Conservation (phyloP, 2,113 vertebrate genomes). For the Nannobrachium achirus region DNA sequence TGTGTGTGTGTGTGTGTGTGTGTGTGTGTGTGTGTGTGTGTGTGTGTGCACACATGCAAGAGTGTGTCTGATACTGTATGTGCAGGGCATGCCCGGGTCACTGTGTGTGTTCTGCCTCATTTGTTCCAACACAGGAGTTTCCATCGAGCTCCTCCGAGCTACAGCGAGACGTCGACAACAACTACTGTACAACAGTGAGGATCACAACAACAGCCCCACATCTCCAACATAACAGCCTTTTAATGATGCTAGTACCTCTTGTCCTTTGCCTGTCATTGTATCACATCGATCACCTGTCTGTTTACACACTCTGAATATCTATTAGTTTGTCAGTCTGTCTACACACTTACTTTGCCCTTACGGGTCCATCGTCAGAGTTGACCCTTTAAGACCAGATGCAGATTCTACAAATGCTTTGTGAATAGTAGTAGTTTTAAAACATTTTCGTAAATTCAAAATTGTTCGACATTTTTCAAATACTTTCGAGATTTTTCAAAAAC, state of each 20-base stretch:
- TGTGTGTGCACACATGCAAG: too few species aligned
- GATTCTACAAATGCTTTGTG: too few species aligned
- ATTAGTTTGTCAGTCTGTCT: slow-evolving; percentile 32
- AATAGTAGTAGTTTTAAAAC: too few species aligned
- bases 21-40: too few species aligned
- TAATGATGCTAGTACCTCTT: slow-evolving; percentile 12
- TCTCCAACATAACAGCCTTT: slow-evolving; percentile 8
- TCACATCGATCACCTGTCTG: slow-evolving; percentile 16
- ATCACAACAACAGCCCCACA: slow-evolving; percentile 17
- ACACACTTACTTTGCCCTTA: slow-evolving; percentile 27
- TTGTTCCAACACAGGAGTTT: slow-evolving; percentile 47
- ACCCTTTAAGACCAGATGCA: too few species aligned
- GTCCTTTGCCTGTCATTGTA: slow-evolving; percentile 5
- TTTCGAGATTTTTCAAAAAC: too few species aligned
- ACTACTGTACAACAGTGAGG: slow-evolving; percentile 22
- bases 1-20: too few species aligned
- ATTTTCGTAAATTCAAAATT: too few species aligned
- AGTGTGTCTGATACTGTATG: not conserved
- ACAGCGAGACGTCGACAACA: slow-evolving; percentile 35
- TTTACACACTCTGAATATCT: slow-evolving; percentile 45
- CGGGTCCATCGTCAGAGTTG: too few species aligned
- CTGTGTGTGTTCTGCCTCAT: slow-evolving; percentile 35
- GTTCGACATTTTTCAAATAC: too few species aligned
- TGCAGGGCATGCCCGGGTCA: too few species aligned
- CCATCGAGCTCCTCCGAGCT: slow-evolving; percentile 16